Evolutionary conservation across 2,113 vertebrate genomes (phyloP).

Genomic region (Nothobranchius kuhntae): DNA sequence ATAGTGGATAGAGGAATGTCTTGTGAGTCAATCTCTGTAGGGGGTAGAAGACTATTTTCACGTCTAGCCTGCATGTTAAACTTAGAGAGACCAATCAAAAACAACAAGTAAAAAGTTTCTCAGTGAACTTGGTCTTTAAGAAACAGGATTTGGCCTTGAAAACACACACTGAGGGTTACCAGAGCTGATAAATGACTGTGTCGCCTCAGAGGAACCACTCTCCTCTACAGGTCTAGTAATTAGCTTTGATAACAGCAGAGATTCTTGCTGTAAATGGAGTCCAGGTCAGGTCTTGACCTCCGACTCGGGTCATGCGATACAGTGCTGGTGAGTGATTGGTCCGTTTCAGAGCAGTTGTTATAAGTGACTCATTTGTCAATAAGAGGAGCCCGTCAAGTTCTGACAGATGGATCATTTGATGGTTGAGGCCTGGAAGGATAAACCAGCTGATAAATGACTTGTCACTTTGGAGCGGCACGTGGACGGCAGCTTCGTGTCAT

Average conservation of each 20-base stretch:
- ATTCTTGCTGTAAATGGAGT: conserved; percentile 37
- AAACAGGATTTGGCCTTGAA: no score
- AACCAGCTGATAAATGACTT: conserved; percentile 59
- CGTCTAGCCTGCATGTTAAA: no score
- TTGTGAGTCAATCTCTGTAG: no score
- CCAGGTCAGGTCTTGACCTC: conserved; percentile 40
- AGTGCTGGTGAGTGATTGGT: conserved; percentile 47
- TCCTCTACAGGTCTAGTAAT: conserved; percentile 40
- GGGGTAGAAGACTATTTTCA: no score
- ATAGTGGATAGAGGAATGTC: no score
- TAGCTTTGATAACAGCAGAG: conserved; percentile 28
- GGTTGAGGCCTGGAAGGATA: conserved; percentile 33
- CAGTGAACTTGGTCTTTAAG: no score
- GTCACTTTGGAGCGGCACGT: conserved; percentile 43
- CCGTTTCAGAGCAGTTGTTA: conserved; percentile 40
- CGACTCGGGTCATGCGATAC: conserved; percentile 36
- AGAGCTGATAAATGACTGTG: neutral
- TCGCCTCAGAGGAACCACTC: neutral
- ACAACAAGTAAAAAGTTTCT: no score
- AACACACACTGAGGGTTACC: conserved; percentile 5
- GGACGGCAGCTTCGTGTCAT: conserved; percentile 41
- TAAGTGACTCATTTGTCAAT: conserved; percentile 46
- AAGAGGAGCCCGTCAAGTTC: conserved; percentile 42
- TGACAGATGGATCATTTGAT: conserved; percentile 40
- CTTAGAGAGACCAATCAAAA: no score